A percentile compares a stretch with the other conserved stretches of the same genome.
phyloP scores from a whole-genome alignment of 2,888 invertebrate species.

The Spialia ferax region DNA sequence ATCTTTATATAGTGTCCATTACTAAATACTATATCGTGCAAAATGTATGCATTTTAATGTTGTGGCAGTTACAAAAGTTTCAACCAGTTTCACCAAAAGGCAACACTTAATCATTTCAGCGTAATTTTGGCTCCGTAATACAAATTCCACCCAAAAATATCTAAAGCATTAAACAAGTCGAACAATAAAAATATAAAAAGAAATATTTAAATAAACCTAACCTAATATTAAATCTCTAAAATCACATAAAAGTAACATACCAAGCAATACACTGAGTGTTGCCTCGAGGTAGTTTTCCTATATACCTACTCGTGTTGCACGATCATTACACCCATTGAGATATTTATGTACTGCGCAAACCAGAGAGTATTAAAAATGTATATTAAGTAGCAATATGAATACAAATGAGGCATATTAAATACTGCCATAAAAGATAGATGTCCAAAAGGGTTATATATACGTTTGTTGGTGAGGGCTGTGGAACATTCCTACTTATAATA shows the following conservation, averaged over 20 bases:
- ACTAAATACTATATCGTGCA: background rate
- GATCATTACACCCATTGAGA: background rate
- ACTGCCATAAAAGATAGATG: conserved; percentile 25
- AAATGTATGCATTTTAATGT: background rate
- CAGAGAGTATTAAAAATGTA: background rate
- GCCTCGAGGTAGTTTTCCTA: background rate
- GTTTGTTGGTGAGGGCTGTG: background rate
- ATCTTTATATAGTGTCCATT: no score
- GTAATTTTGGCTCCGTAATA: background rate
- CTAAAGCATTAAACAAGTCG: background rate
- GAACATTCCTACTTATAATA: background rate
- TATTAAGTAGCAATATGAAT: conserved; percentile 15
- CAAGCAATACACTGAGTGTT: background rate
- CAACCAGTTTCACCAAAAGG: background rate
- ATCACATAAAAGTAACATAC: background rate
- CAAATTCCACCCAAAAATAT: background rate
- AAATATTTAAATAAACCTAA: background rate
- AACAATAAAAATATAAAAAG: background rate
- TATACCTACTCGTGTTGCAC: no score
- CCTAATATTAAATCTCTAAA: background rate
- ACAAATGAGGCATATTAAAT: conserved; percentile 23
- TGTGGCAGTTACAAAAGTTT: background rate
- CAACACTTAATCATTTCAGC: background rate
- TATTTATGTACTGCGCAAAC: background rate
- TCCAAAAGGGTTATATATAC: conserved; percentile 15